These are phyloP conservation scores for Agrilus cyanescens DNA, from an alignment of 2,888 invertebrate genomes.

Conservation along the genomic window DNA sequence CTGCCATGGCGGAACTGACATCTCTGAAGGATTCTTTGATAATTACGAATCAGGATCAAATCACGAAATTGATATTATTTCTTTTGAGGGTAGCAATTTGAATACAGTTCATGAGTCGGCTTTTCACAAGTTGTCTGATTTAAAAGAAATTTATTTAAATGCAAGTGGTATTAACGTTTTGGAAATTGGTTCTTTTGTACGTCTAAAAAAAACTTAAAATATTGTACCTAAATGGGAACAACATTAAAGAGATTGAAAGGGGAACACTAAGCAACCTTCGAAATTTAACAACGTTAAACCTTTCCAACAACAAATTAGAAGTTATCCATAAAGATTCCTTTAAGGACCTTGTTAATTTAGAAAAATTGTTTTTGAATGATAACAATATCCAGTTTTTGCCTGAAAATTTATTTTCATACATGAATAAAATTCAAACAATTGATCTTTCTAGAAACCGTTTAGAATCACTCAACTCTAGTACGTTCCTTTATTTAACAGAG, in stretches of 20 bases:
- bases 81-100: no score
- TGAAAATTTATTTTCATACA: no score
- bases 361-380: conserved; percentile 27
- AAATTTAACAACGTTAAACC: not conserved
- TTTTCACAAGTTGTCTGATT: no score
- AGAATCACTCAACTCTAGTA: no score
- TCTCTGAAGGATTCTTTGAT: no score
- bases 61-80: no score
- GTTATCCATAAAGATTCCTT: conserved; percentile 48
- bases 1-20: no score
- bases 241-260: conserved; percentile 1
- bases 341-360: conserved; percentile 46
- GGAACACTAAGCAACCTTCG: not conserved
- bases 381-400: conserved; percentile 1
- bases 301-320: not conserved
- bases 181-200: conserved; percentile 11
- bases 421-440: no score
- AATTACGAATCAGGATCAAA: no score
- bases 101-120: no score
- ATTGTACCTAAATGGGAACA: conserved; percentile 3
- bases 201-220: not conserved
- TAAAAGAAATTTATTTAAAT: conserved; percentile 1
- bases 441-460: no score
- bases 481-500: no score
- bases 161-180: not conserved